Percentiles rank a stretch among this genome's conserved stretches.
These are phyloP conservation scores for Drosophila suboccidentalis DNA, from an alignment of 2,888 invertebrate species.

Conservation along the genomic window DNA sequence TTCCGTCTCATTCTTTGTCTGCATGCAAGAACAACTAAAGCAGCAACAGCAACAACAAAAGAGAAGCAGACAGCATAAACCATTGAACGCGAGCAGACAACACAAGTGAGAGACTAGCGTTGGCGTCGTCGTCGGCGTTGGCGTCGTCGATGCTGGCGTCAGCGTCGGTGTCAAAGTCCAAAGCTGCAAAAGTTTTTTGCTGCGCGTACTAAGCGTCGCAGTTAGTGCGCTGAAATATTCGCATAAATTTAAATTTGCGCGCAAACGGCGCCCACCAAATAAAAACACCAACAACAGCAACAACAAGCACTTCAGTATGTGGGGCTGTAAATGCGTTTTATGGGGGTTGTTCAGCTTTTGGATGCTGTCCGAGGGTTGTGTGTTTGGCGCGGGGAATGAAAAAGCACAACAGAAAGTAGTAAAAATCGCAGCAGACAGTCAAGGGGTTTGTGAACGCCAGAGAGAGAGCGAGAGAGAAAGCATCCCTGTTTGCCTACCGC, in stretches of 20 bases:
- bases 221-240: slow-evolving; percentile 71
- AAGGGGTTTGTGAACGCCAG: slow-evolving; percentile 12
- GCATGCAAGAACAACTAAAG: slow-evolving; percentile 58
- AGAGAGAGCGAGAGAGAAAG: slow-evolving; percentile 15
- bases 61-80: slow-evolving; percentile 47
- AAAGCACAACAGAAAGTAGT: slow-evolving; percentile 60
- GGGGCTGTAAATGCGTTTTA: slow-evolving; percentile 68
- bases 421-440: slow-evolving; percentile 68
- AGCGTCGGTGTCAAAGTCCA: slow-evolving; percentile 62
- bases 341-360: slow-evolving; percentile 66
- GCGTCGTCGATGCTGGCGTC: slow-evolving; percentile 13
- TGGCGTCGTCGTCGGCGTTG: slow-evolving; percentile 17
- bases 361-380: slow-evolving; percentile 61
- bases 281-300: slow-evolving; percentile 18
- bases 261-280: slow-evolving; percentile 64
- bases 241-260: slow-evolving; percentile 79
- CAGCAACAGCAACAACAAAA: slow-evolving; percentile 34
- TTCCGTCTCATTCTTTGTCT: slow-evolving; percentile 56
- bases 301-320: slow-evolving; percentile 24
- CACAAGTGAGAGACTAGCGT: slow-evolving; percentile 45
- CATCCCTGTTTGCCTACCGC: slow-evolving; percentile 22
- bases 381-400: slow-evolving; percentile 23
- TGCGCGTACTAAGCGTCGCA: slow-evolving; percentile 50
- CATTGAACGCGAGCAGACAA: slow-evolving; percentile 54
- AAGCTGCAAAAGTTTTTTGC: slow-evolving; percentile 66